Evolutionary conservation across 23 tunicate species (phyloP).

Genomic region (Diplosoma virens): DNA sequence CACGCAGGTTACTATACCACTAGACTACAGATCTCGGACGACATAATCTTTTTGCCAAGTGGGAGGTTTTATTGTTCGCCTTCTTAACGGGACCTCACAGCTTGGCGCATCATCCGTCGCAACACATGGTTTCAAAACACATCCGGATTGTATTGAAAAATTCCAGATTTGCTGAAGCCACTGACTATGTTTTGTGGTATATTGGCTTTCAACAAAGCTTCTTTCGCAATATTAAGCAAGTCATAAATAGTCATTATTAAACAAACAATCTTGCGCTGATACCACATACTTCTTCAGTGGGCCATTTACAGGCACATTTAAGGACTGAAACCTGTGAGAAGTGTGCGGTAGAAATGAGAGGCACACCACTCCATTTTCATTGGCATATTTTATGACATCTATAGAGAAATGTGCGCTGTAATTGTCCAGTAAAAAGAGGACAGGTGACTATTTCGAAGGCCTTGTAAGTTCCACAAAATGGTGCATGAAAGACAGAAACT

Average conservation of each 20-base stretch:
- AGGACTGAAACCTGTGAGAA: slow-evolving; percentile 14
- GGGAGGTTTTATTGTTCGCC: too few relatives aligned
- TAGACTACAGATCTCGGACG: too few relatives aligned
- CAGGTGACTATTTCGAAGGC: background rate
- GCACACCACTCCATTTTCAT: background rate
- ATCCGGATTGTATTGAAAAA: too few relatives aligned
- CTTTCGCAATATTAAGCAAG: background rate
- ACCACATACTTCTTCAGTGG: background rate
- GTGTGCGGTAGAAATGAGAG: slow-evolving; percentile 15
- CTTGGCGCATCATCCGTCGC: too few relatives aligned
- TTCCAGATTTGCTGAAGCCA: too few relatives aligned
- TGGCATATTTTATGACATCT: background rate
- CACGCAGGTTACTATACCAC: too few relatives aligned
- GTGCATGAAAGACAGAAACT: background rate
- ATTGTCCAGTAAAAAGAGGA: background rate
- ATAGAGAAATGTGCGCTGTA: background rate
- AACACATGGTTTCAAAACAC: too few relatives aligned
- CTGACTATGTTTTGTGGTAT: too few relatives aligned
- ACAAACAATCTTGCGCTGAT: background rate
- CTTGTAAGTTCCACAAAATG: background rate
- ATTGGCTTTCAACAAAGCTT: too few relatives aligned
- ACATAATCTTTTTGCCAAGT: too few relatives aligned
- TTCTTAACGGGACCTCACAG: too few relatives aligned
- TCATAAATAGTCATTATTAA: slow-evolving; percentile 2
- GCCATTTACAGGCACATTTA: slow-evolving; percentile 12